Conservation (phyloP, 2,797 vertebrate genomes). For the Siniperca obscura region DNA sequence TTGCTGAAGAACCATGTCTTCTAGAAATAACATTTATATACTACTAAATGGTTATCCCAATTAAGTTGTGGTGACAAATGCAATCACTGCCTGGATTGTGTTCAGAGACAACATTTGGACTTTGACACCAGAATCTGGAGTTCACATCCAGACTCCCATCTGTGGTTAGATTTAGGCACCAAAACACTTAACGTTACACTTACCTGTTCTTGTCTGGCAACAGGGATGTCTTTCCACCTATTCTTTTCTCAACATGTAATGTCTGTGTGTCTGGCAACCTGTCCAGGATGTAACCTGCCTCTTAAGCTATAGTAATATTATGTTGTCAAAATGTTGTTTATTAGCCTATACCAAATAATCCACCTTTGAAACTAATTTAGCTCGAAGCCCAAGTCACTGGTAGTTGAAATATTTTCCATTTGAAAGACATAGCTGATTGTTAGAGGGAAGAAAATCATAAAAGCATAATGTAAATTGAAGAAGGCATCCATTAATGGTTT, state of each 20-base stretch:
- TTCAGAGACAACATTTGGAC: not conserved
- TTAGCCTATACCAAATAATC: not conserved
- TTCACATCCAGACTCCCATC: not conserved
- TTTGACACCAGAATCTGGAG: too few species aligned
- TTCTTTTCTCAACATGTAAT: not conserved
- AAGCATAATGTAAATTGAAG: not conserved
- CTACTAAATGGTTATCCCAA: not conserved
- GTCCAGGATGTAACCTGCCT: not conserved
- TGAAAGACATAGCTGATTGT: not conserved
- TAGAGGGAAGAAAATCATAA: not conserved
- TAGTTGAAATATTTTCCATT: not conserved
- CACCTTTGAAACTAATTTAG: not conserved
- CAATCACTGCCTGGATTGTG: not conserved
- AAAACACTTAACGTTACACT: too few species aligned
- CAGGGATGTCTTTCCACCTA: not conserved
- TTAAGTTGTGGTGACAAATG: not conserved
- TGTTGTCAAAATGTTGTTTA: not conserved
- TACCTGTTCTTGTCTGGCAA: not conserved
- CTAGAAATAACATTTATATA: too few species aligned
- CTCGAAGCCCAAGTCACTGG: not conserved
- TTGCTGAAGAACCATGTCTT: not conserved
- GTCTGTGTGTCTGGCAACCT: not conserved
- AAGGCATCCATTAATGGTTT: not conserved
- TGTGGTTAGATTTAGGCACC: too few species aligned
- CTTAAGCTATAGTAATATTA: not conserved